A percentile compares a stretch with the other conserved stretches of the same genome.
Evolutionary conservation across 2,797 vertebrate species (phyloP).

Genomic region (Megaceryle alcyon): DNA sequence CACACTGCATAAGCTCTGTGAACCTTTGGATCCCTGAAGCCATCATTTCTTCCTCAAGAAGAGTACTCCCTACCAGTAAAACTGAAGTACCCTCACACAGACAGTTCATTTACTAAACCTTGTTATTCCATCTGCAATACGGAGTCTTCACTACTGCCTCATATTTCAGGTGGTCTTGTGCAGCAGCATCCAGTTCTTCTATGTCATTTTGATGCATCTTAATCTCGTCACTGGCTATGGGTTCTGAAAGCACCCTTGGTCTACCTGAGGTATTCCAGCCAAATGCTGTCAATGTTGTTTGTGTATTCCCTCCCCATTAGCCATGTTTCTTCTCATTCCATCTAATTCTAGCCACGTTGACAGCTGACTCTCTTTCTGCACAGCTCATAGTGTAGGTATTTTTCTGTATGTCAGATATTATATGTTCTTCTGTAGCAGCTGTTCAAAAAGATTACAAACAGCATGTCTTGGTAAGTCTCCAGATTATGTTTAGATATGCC

Average conservation of each 20-base stretch:
- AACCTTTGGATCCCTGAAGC: neutral
- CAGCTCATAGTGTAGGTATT: neutral
- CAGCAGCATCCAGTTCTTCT: neutral
- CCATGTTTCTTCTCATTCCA: neutral
- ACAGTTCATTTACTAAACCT: neutral
- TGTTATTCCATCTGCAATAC: neutral
- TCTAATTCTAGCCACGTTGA: neutral
- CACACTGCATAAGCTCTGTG: neutral
- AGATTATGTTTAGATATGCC: neutral
- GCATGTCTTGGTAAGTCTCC: neutral
- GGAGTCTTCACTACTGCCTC: neutral
- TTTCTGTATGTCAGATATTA: neutral
- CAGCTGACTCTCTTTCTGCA: neutral
- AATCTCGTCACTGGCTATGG: neutral
- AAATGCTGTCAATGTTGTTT: neutral
- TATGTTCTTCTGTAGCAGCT: neutral
- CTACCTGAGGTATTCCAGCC: neutral
- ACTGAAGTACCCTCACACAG: neutral
- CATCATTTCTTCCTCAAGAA: neutral
- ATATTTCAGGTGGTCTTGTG: neutral
- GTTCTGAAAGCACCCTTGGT: neutral
- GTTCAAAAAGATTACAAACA: neutral
- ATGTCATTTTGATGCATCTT: neutral
- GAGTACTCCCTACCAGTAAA: neutral
- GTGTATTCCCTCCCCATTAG: neutral